phyloP scores from a whole-genome alignment of 2,113 vertebrate species.

The Dinomys branickii region DNA sequence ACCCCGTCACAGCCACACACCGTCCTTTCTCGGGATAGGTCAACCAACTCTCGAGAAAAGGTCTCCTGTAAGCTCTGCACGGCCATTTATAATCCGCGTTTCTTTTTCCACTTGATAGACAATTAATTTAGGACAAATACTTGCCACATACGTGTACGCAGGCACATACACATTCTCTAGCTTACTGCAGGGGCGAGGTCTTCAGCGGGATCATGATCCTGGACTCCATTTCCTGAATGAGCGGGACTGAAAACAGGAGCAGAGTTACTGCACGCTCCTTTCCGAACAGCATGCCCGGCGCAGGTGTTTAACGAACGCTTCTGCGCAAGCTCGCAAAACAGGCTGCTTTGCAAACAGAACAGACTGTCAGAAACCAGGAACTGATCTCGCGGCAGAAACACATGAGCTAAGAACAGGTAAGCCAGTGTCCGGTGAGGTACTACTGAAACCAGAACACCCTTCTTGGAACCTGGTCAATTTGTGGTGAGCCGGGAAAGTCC shows the following conservation, averaged over 20 bases:
- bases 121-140: conserved; percentile 81
- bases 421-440: background rate
- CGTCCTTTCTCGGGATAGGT: conserved; percentile 60
- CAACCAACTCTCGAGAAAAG: conserved; percentile 84
- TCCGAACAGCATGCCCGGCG: background rate
- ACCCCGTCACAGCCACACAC: background rate
- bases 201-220: conserved; percentile 99
- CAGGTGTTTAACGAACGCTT: too few relatives aligned
- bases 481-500: background rate
- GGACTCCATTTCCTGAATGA: conserved; percentile 99
- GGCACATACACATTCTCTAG: conserved; percentile 76
- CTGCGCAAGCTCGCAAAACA: background rate
- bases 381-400: background rate
- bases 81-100: conserved; percentile 82
- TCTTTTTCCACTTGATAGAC: conserved; percentile 82
- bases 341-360: background rate
- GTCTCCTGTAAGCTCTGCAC: conserved; percentile 85
- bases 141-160: conserved; percentile 79
- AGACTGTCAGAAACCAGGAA: background rate
- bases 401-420: rapidly evolving
- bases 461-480: background rate
- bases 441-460: background rate
- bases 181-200: conserved; percentile 93
- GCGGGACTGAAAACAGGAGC: conserved; percentile 90
- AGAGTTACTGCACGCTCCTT: conserved; percentile 15